Evolutionary conservation across 2,113 vertebrate genomes (phyloP).

Genomic region (Tretioscincus oriximinensis): DNA sequence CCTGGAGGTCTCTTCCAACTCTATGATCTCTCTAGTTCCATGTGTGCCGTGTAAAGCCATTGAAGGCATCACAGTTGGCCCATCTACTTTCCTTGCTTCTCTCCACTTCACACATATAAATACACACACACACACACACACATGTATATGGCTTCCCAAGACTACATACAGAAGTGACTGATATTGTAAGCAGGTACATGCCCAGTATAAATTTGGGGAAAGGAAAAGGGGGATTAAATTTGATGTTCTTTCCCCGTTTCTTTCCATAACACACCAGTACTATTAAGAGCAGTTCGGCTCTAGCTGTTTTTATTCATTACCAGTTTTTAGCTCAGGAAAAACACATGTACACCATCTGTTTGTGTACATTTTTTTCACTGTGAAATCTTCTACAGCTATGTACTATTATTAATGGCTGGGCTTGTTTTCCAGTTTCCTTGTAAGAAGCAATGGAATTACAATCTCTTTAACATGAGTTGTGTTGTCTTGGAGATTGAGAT

Average conservation of each 20-base stretch:
- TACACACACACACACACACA: too few relatives aligned
- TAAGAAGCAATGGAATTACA: neutral
- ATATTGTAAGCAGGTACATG: too few relatives aligned
- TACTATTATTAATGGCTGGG: too few relatives aligned
- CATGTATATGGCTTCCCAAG: too few relatives aligned
- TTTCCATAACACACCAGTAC: neutral
- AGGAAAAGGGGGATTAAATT: neutral
- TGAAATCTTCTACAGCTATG: neutral
- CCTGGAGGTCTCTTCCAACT: too few relatives aligned
- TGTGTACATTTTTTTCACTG: neutral
- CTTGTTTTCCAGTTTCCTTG: neutral
- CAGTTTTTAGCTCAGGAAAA: neutral
- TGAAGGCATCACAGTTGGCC: too few relatives aligned
- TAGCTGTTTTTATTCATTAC: neutral
- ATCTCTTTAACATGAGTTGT: fast-evolving
- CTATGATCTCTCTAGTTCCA: too few relatives aligned
- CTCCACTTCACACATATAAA: too few relatives aligned
- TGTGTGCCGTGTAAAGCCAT: too few relatives aligned
- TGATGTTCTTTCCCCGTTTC: neutral
- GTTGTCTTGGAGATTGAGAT: neutral
- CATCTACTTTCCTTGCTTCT: too few relatives aligned
- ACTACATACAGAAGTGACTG: too few relatives aligned
- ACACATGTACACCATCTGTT: neutral
- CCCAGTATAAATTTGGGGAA: neutral
- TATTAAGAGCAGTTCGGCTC: neutral